Evolutionary conservation across 2,888 invertebrate species (phyloP).

Genomic region (Holacanthella duospinosa): DNA sequence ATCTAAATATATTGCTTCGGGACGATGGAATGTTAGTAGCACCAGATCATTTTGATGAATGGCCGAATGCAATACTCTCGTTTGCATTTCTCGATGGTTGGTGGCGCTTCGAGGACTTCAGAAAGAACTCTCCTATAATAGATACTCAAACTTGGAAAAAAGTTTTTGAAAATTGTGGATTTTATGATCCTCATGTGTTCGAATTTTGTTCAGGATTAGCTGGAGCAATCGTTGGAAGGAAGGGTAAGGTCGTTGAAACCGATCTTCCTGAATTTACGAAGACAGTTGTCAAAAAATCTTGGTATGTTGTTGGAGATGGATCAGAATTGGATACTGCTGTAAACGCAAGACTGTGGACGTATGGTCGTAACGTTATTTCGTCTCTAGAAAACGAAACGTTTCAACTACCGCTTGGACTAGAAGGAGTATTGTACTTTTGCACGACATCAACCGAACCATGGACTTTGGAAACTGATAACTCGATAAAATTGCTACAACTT

Average conservation of each 20-base stretch:
- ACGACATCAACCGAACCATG: no score
- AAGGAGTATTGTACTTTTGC: no score
- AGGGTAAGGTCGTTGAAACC: neutral
- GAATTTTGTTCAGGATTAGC: neutral
- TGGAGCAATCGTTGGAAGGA: neutral
- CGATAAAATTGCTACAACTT: no score
- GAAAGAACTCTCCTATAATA: neutral
- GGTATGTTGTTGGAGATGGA: neutral
- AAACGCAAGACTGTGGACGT: no score
- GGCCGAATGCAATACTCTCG: neutral
- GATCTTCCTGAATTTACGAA: no score
- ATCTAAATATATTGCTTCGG: neutral
- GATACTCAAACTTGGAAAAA: neutral
- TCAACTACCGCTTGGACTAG: no score
- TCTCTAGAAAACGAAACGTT: no score
- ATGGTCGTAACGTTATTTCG: no score
- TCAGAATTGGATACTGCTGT: neutral
- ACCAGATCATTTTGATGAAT: neutral
- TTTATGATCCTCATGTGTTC: neutral
- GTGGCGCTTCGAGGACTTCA: slow-evolving; percentile 8
- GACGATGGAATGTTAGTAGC: neutral
- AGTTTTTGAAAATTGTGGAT: neutral
- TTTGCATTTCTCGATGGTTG: slow-evolving; percentile 10
- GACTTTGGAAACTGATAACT: no score
- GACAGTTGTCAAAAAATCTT: neutral